These are phyloP conservation scores for Dromius quadrimaculatus DNA, from an alignment of 2,888 invertebrate genomes.

Conservation along the genomic window DNA sequence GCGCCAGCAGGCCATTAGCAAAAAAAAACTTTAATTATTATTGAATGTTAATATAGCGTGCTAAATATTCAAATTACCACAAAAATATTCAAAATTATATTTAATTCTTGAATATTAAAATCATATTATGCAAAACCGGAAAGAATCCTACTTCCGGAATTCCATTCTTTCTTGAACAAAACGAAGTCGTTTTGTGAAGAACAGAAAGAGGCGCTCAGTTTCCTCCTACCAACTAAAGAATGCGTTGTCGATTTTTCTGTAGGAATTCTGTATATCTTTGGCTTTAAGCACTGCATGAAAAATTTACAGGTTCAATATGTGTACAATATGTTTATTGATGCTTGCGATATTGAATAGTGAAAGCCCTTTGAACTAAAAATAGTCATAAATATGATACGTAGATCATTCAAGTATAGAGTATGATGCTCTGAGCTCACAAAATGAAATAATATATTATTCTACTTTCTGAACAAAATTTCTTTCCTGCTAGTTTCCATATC, in stretches of 20 bases:
- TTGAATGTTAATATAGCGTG: slow-evolving; percentile 49
- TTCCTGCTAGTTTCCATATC: no score
- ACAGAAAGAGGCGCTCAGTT: neutral
- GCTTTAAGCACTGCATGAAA: slow-evolving; percentile 23
- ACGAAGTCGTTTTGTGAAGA: slow-evolving; percentile 27
- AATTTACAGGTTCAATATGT: slow-evolving; percentile 27
- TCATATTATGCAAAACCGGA: slow-evolving; percentile 48
- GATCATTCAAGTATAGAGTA: no score
- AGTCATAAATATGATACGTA: slow-evolving; percentile 12
- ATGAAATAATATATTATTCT: slow-evolving; percentile 2
- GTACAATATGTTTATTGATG: slow-evolving; percentile 27
- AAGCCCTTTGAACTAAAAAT: slow-evolving; percentile 16
- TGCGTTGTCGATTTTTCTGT: slow-evolving; percentile 13
- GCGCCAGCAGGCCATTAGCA: slow-evolving; percentile 18
- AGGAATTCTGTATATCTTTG: slow-evolving; percentile 12
- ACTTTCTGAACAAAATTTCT: no score
- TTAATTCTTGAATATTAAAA: slow-evolving; percentile 48
- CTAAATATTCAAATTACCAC: slow-evolving; percentile 34
- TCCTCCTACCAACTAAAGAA: slow-evolving; percentile 1
- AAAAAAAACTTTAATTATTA: slow-evolving; percentile 41
- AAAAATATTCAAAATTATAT: slow-evolving; percentile 49
- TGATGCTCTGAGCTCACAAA: no score
- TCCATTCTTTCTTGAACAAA: slow-evolving; percentile 37
- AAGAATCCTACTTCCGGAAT: slow-evolving; percentile 32
- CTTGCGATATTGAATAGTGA: slow-evolving; percentile 15